A percentile compares a stretch with the other conserved stretches of the same genome.
phyloP scores from a whole-genome alignment of 2,113 vertebrate genomes.

The Vulpes vulpes region DNA sequence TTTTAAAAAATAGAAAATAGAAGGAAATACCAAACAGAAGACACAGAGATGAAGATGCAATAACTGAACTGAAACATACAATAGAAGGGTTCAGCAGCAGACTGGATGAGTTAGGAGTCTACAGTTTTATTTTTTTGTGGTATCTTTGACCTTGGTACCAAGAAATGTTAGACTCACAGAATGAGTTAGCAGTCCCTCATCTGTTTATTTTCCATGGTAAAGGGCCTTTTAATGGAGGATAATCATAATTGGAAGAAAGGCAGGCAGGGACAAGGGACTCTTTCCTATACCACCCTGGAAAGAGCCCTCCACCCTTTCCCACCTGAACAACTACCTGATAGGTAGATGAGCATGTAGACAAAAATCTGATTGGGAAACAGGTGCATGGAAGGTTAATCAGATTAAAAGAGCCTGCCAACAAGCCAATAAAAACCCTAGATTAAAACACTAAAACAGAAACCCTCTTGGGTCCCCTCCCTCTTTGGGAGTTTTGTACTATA shows the following conservation, averaged over 20 bases:
- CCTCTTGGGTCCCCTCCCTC: background rate
- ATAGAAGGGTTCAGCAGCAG: background rate
- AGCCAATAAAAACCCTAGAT: background rate
- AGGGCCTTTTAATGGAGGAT: background rate
- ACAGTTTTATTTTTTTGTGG: background rate
- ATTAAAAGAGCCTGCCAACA: background rate
- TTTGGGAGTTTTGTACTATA: background rate
- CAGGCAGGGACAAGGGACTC: background rate
- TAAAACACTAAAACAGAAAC: background rate
- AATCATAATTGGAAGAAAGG: background rate
- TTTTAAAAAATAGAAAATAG: background rate
- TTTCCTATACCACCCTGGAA: background rate
- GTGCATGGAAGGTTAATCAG: background rate
- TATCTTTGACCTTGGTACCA: background rate
- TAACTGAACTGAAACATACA: background rate
- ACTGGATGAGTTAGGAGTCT: background rate
- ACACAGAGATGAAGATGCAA: background rate
- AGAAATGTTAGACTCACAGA: background rate
- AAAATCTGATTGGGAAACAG: background rate
- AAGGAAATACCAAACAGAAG: background rate
- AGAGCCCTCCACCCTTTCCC: background rate
- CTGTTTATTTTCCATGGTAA: background rate
- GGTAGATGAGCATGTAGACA: background rate
- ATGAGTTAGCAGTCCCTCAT: background rate
- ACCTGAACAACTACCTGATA: background rate